Base-by-base conservation (phyloP, 2,888 invertebrate genomes). In the Lasioglossum marginatum region DNA sequence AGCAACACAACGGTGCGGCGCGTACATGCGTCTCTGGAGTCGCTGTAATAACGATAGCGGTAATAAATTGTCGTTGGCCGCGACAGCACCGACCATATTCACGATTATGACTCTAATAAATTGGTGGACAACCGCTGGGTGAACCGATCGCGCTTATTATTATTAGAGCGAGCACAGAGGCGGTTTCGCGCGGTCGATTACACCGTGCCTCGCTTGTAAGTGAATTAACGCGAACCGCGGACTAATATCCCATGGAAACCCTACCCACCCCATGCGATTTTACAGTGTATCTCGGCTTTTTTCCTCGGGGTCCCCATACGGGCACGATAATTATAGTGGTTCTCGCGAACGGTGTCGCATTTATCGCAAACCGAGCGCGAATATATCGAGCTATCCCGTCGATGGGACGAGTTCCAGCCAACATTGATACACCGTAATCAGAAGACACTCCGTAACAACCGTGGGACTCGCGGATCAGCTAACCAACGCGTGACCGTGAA, bases 101-200 rank as follows among this genome's bases (percentile, higher is more conserved):
- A 79, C 48, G 90, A 82, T 89, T 89, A 89, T 80, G 88, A 88
- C 72, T 85, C 81, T 88, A 89, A 90, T 89, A 89, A 89, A 89
- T 89, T 89, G 85, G 86, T 70, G 79, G 80, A 85, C 82, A 81
- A 89, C 89, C 86, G 82, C 86, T 79, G 66, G 79, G 74, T 63
- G 85, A 82, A 85, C 82, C 86, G 85, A 90, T 88, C 83, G 87
- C 83, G 87, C 88, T 90, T 87, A 88, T 90, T 88, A 89, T 90
- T 86, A 83, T 78, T 87, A 79, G 74, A 79, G 86, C 82, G 80
- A 86, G 81, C 81, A 81, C 79, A 75, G 68, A 68, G 68, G 68
- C 68, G 68, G 68, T 23, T 37, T 37, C 68, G 37, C 63, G 31
- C 31, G 63, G 63, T 31, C 70, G 78, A 23, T 63, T 27, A 45